Conservation (phyloP, 2,797 vertebrate species). For the Fundulus diaphanus region DNA sequence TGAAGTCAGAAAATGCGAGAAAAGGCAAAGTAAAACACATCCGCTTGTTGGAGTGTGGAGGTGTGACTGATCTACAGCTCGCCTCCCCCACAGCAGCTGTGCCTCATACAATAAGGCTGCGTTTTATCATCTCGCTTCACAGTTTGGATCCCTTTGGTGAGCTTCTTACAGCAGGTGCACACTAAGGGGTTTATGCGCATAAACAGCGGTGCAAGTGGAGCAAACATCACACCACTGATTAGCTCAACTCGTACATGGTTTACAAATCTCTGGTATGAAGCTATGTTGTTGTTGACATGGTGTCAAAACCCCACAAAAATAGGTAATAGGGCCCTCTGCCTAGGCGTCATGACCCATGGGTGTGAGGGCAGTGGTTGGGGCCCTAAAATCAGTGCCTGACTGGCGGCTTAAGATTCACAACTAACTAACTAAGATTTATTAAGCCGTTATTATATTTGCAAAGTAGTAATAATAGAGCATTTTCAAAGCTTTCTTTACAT, state of each 20-base stretch:
- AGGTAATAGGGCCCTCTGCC: neutral
- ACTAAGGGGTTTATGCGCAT: neutral
- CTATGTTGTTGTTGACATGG: neutral
- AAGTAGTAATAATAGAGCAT: neutral
- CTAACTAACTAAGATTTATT: neutral
- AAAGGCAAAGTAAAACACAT: slow-evolving; percentile 48
- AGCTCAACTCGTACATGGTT: neutral
- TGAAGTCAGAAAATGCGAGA: slow-evolving; percentile 40
- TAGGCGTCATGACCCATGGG: neutral
- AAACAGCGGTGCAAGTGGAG: neutral
- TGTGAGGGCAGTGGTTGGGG: neutral
- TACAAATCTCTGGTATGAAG: neutral
- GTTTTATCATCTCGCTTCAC: neutral
- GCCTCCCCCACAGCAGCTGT: slow-evolving; percentile 66
- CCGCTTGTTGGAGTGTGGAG: slow-evolving; percentile 56
- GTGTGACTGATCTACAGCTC: slow-evolving; percentile 41
- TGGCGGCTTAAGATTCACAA: too few species aligned
- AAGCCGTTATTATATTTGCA: neutral
- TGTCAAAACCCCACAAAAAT: neutral
- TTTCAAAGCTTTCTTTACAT: neutral
- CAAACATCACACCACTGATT: neutral
- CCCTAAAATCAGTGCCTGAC: too few species aligned
- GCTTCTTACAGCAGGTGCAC: slow-evolving; percentile 2
- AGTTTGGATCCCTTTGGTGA: slow-evolving; percentile 5
- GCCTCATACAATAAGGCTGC: neutral